phyloP scores from a whole-genome alignment of 2,888 invertebrate genomes.

The Dendrolimus houi region DNA sequence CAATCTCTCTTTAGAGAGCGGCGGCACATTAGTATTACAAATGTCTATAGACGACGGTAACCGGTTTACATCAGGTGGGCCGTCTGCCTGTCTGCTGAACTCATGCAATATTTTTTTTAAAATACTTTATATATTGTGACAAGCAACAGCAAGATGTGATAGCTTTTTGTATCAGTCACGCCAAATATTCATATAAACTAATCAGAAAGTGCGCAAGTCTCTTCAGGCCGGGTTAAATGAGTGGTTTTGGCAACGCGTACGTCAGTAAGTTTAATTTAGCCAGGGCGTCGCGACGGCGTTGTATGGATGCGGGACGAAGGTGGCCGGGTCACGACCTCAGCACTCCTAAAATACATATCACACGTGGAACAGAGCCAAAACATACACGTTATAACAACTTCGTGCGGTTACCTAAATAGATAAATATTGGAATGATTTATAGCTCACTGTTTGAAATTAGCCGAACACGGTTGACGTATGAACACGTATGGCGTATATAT shows the following conservation, averaged over 20 bases:
- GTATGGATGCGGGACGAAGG: constrained; percentile 13
- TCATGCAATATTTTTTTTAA: too few species aligned
- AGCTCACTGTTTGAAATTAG: constrained; percentile 5
- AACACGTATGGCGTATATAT: too few species aligned
- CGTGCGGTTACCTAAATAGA: not conserved
- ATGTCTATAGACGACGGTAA: too few species aligned
- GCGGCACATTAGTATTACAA: too few species aligned
- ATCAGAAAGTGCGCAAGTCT: not conserved
- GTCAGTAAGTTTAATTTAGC: not conserved
- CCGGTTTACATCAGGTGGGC: too few species aligned
- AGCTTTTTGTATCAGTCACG: too few species aligned
- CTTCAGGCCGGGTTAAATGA: not conserved
- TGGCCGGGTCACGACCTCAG: constrained; percentile 19
- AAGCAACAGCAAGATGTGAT: too few species aligned
- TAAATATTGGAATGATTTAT: constrained; percentile 3
- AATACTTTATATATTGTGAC: too few species aligned
- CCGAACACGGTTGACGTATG: not conserved
- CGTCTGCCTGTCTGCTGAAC: too few species aligned
- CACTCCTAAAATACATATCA: constrained; percentile 16
- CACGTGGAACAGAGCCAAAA: constrained; percentile 16
- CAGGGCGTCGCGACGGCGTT: not conserved
- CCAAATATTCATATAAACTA: not conserved
- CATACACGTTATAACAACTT: not conserved
- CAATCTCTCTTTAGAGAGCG: too few species aligned
- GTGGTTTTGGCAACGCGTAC: not conserved